A percentile compares a stretch with the other conserved stretches of the same genome.
phyloP scores from a whole-genome alignment of 2,888 invertebrate genomes.

The Polietes domitor region DNA sequence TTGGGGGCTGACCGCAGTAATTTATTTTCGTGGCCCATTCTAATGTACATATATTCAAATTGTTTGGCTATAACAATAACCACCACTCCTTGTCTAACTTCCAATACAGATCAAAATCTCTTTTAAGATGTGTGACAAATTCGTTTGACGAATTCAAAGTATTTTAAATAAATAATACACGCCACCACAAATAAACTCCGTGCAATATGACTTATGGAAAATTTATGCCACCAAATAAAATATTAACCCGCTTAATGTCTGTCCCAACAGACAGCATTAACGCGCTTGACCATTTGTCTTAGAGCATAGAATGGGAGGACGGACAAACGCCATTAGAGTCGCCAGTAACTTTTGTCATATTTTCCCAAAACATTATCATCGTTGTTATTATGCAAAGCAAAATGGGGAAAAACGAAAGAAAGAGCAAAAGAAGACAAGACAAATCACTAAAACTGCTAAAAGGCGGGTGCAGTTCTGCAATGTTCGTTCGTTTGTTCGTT shows the following conservation, averaged over 20 bases:
- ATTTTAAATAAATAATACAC: too few relatives aligned
- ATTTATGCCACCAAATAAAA: constrained; percentile 26
- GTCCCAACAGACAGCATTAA: constrained; percentile 52
- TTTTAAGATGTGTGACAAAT: too few relatives aligned
- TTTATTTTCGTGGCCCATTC: too few relatives aligned
- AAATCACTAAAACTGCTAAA: constrained; percentile 48
- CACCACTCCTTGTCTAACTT: too few relatives aligned
- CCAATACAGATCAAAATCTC: too few relatives aligned
- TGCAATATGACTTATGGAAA: background rate
- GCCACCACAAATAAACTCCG: too few relatives aligned
- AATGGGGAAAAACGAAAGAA: background rate
- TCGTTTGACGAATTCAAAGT: too few relatives aligned
- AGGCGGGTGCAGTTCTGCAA: constrained; percentile 62
- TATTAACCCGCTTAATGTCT: constrained; percentile 13
- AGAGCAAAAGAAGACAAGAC: background rate
- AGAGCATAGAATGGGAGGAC: background rate
- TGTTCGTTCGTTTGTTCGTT: background rate
- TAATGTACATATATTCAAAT: too few relatives aligned
- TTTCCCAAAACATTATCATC: constrained; percentile 40
- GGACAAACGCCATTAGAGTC: background rate
- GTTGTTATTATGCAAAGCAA: constrained; percentile 32
- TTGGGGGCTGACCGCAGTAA: too few relatives aligned
- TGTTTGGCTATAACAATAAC: too few relatives aligned
- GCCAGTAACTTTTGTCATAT: constrained; percentile 21
- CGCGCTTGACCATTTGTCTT: constrained; percentile 52